Conservation (phyloP, 1,140 invertebrate genomes). For the Aphis gossypii region DNA sequence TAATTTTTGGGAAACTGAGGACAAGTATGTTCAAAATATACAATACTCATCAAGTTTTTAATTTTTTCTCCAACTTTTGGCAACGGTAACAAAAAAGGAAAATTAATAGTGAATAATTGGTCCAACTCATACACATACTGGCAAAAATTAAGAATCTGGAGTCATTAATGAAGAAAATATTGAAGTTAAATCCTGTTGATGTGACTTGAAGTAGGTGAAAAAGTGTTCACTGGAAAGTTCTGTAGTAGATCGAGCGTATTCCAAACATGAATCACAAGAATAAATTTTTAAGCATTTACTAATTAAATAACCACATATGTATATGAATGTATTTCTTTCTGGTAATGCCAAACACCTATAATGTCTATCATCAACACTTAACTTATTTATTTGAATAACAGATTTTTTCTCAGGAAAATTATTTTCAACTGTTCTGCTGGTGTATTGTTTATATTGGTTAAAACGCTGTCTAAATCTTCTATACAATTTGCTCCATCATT, state of each 20-base stretch:
- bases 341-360: background rate
- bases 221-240: background rate
- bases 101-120: background rate
- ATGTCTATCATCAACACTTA: background rate
- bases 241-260: background rate
- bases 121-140: background rate
- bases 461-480: background rate
- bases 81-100: background rate
- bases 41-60: background rate
- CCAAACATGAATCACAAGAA: background rate
- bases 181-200: background rate
- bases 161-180: background rate
- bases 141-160: background rate
- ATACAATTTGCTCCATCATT: background rate
- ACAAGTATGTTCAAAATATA: background rate
- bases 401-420: background rate
- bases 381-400: background rate
- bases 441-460: background rate
- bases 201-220: background rate
- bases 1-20: background rate
- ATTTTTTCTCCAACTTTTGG: background rate
- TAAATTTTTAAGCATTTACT: background rate
- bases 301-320: background rate
- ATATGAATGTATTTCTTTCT: background rate
- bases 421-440: background rate